Conservation (phyloP, 2,113 vertebrate species). For the Calcarius ornatus region DNA sequence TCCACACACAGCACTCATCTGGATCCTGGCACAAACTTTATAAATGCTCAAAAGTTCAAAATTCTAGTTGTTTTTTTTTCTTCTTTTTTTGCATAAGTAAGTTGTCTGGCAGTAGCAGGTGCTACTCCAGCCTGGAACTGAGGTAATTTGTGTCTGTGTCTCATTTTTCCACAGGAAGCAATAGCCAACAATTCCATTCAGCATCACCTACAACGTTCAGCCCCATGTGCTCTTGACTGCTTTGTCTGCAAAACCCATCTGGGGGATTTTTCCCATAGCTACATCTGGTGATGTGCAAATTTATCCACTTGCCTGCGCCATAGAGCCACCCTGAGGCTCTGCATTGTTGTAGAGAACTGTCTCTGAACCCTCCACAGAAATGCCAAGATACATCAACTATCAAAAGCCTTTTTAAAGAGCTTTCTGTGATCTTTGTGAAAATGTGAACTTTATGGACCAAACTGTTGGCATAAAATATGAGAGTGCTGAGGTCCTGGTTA, state of each 20-base stretch:
- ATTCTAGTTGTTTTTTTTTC: too few species aligned
- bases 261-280: background rate
- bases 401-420: background rate
- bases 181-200: background rate
- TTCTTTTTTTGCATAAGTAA: background rate
- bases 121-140: background rate
- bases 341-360: background rate
- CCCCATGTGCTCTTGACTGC: fast-evolving
- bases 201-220: fast-evolving
- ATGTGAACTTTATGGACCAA: background rate
- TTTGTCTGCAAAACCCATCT: background rate
- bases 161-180: background rate
- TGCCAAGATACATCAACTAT: background rate
- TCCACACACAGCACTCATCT: background rate
- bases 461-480: background rate
- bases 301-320: background rate
- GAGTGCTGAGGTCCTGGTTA: background rate
- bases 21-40: background rate
- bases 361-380: background rate
- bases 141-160: background rate
- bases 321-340: background rate
- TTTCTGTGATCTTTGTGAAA: background rate
- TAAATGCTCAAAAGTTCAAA: background rate
- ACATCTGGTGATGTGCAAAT: background rate
- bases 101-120: background rate